Conservation (phyloP, 2,113 vertebrate species). For the Nibea albiflora region DNA sequence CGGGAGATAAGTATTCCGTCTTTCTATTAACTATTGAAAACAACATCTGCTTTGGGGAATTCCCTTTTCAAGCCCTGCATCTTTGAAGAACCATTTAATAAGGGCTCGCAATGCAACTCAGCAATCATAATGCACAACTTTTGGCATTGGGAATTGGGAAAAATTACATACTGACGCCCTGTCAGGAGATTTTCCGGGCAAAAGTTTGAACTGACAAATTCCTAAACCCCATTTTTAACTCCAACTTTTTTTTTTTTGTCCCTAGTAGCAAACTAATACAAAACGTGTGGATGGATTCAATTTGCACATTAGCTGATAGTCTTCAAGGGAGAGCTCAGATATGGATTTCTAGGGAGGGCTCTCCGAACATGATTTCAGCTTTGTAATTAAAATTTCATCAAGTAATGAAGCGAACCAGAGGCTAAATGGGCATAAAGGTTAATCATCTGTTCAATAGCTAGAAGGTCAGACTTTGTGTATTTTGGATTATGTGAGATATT, state of each 20-base stretch:
- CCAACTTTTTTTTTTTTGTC: background rate
- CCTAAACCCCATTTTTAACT: background rate
- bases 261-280: slow-evolving; percentile 1
- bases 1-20: slow-evolving; percentile 31
- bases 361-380: slow-evolving; percentile 53
- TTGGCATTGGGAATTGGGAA: background rate
- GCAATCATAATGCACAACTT: slow-evolving; percentile 16
- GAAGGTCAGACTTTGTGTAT: slow-evolving; percentile 71
- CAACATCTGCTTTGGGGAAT: slow-evolving; percentile 66
- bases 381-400: slow-evolving; percentile 77
- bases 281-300: slow-evolving; percentile 48
- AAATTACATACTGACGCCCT: background rate
- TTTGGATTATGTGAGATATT: slow-evolving; percentile 55
- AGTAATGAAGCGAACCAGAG: slow-evolving; percentile 69
- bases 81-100: slow-evolving; percentile 30
- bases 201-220: slow-evolving; percentile 33
- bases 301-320: slow-evolving; percentile 54
- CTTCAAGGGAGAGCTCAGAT: slow-evolving; percentile 42
- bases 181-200: slow-evolving; percentile 16
- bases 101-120: background rate
- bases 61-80: slow-evolving; percentile 45
- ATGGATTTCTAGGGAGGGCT: slow-evolving; percentile 58
- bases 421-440: slow-evolving; percentile 77
- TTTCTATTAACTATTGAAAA: slow-evolving; percentile 66
- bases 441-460: slow-evolving; percentile 70